A percentile compares a stretch with the other conserved stretches of the same genome.
Evolutionary conservation across 1,140 invertebrate species (phyloP).

Genomic region (Hirudo medicinalis): DNA sequence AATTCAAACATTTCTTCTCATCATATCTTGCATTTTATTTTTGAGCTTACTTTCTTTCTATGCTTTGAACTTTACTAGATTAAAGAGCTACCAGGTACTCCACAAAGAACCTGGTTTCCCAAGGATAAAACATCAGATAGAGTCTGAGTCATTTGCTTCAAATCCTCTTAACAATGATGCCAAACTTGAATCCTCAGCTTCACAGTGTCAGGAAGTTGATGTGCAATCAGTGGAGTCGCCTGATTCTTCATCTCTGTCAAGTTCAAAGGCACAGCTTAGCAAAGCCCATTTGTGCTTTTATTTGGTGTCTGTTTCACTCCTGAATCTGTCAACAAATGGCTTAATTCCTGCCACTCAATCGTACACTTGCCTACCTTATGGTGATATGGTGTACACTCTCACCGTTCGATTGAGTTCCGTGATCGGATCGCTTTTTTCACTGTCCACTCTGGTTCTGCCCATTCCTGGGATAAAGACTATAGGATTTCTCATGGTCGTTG

Average conservation of each 20-base stretch:
- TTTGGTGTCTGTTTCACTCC: not conserved
- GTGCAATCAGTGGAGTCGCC: no score
- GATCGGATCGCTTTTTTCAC: constrained; percentile 9
- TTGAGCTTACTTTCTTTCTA: constrained; percentile 11
- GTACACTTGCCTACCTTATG: constrained; percentile 19
- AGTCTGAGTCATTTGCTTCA: not conserved
- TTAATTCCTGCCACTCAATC: constrained; percentile 16
- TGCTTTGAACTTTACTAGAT: constrained; percentile 12
- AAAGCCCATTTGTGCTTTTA: not conserved
- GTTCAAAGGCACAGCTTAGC: not conserved
- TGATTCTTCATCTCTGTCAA: not conserved
- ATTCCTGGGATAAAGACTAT: constrained; percentile 2
- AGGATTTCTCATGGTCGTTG: not conserved
- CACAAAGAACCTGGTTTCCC: not conserved
- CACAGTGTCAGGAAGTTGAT: no score
- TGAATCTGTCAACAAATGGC: constrained; percentile 15
- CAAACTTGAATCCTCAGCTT: not conserved
- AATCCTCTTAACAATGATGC: not conserved
- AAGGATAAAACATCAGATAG: not conserved
- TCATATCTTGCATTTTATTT: not conserved
- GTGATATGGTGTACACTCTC: constrained; percentile 16
- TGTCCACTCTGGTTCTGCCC: constrained; percentile 8
- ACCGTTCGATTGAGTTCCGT: constrained; percentile 11
- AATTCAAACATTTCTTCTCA: not conserved
- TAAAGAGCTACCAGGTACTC: not conserved